Conservation (phyloP, 2,113 vertebrate species). For the Noturus placidus region DNA sequence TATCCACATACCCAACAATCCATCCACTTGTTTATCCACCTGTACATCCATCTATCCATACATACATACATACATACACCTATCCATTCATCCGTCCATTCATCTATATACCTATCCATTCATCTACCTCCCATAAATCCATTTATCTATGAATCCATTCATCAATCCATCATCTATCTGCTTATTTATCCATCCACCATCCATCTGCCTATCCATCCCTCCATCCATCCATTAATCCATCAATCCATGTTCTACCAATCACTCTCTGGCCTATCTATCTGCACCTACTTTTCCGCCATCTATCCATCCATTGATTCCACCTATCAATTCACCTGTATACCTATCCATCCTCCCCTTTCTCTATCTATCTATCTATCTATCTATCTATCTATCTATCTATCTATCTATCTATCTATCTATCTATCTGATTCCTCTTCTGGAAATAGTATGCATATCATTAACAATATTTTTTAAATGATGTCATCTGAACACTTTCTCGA, state of each 20-base stretch:
- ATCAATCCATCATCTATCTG: not conserved
- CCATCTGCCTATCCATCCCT: not conserved
- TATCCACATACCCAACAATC: not conserved
- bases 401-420: not conserved
- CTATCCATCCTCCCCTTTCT: not conserved
- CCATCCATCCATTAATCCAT: not conserved
- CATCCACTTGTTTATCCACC: not conserved
- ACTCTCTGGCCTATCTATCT: not conserved
- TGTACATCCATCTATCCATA: not conserved
- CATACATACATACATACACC: too few species aligned
- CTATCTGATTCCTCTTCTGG: not conserved
- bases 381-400: not conserved
- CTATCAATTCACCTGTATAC: not conserved
- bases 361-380: not conserved
- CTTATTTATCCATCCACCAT: not conserved
- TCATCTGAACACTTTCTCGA: conserved; percentile 26
- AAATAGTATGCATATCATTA: conserved; percentile 21
- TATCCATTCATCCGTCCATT: not conserved
- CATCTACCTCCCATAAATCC: not conserved
- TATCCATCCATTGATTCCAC: not conserved
- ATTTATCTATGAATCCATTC: not conserved
- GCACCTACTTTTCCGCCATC: not conserved
- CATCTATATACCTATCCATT: not conserved
- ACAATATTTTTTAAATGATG: conserved; percentile 42
- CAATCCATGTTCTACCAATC: not conserved